Conservation (phyloP, 2,113 vertebrate species). For the Falco punctatus region DNA sequence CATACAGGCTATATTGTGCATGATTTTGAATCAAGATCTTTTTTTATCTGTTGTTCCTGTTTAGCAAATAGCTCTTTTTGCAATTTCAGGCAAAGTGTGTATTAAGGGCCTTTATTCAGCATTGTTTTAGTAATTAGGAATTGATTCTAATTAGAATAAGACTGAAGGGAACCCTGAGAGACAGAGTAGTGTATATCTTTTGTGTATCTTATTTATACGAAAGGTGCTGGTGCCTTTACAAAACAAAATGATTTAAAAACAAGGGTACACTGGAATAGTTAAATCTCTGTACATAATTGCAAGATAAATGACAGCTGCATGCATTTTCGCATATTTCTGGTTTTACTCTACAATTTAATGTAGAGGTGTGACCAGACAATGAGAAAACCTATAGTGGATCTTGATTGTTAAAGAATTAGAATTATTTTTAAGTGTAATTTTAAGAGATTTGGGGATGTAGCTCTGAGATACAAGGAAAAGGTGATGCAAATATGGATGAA, state of each 20-base stretch:
- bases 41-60: neutral
- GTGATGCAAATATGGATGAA: neutral
- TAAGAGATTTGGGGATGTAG: neutral
- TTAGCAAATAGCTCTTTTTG: neutral
- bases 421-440: neutral
- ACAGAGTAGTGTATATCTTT: no score
- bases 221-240: neutral
- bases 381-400: neutral
- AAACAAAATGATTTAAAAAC: neutral
- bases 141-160: neutral
- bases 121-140: neutral
- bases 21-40: neutral
- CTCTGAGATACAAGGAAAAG: neutral
- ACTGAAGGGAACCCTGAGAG: neutral
- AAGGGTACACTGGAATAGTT: neutral
- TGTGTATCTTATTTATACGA: neutral
- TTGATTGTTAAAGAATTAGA: neutral
- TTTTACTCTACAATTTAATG: neutral
- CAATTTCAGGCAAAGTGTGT: neutral
- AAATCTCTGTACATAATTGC: neutral
- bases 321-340: neutral
- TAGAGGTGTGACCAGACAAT: neutral
- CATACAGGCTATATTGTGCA: rapidly evolving
- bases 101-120: neutral
- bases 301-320: neutral